Conservation (phyloP, 2,888 invertebrate genomes). For the Troides helena region DNA sequence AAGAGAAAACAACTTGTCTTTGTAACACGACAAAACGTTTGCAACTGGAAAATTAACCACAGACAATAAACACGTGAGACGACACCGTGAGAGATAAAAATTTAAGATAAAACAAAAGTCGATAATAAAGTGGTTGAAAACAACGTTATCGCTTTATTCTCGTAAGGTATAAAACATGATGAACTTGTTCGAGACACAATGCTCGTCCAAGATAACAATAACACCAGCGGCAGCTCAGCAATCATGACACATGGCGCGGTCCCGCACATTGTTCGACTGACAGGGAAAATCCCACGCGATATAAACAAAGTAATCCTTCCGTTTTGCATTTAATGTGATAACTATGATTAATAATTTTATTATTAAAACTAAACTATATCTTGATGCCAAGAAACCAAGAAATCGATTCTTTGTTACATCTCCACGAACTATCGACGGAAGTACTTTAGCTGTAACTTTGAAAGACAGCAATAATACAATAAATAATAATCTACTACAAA, state of each 20-base stretch:
- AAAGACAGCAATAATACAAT: too few species aligned
- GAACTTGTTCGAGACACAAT: conserved; percentile 8
- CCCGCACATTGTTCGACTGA: conserved; percentile 6
- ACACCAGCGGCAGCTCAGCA: conserved; percentile 10
- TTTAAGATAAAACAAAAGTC: conserved; percentile 25
- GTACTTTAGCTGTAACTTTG: too few species aligned
- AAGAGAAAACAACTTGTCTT: conserved; percentile 32
- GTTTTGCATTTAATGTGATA: too few species aligned
- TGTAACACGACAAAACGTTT: conserved; percentile 37
- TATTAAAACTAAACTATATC: too few species aligned
- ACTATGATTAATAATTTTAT: too few species aligned
- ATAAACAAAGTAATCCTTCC: too few species aligned
- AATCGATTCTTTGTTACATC: too few species aligned
- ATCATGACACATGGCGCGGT: conserved; percentile 18
- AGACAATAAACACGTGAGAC: conserved; percentile 34
- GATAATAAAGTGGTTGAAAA: conserved; percentile 28
- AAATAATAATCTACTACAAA: too few species aligned
- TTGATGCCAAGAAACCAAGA: too few species aligned
- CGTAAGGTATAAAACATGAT: neutral
- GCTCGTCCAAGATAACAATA: conserved; percentile 9
- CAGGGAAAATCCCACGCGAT: conserved; percentile 8
- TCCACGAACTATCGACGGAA: too few species aligned
- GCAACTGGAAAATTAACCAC: conserved; percentile 21
- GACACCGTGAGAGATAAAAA: conserved; percentile 38
- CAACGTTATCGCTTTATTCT: conserved; percentile 14